Percentiles rank a stretch among this genome's conserved stretches.
Conservation (phyloP, 2,113 vertebrate genomes). For the Urocynchramus pylzowi region DNA sequence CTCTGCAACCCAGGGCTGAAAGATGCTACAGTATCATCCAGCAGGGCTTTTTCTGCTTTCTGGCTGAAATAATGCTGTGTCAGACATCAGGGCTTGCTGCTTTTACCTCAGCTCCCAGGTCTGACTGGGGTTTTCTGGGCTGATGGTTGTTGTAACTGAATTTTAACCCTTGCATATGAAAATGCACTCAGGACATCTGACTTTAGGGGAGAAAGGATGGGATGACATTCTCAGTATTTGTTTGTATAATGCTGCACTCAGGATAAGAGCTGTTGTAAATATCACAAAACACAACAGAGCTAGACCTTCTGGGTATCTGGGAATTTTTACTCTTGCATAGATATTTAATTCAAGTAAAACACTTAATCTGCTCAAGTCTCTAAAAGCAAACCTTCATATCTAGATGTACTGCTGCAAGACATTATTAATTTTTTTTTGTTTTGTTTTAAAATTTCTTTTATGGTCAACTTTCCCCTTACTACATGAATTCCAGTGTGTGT, state of each 20-base stretch:
- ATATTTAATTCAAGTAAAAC: neutral
- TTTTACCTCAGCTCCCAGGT: neutral
- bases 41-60: neutral
- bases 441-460: neutral
- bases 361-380: neutral
- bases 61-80: neutral
- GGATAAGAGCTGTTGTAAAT: neutral
- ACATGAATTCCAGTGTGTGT: neutral
- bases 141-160: neutral
- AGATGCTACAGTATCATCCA: neutral
- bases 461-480: neutral
- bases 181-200: neutral
- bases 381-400: neutral
- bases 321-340: neutral
- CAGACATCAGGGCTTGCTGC: neutral
- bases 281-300: neutral
- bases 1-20: conserved; percentile 4
- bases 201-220: neutral
- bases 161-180: neutral
- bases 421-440: neutral
- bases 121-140: neutral
- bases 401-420: neutral
- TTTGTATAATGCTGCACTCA: neutral
- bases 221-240: neutral
- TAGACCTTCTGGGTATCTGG: neutral